Evolutionary conservation across 2,888 invertebrate genomes (phyloP), one percentile per base, ranked within the genome.

Genomic region (Chymomyza caudatula): DNA sequence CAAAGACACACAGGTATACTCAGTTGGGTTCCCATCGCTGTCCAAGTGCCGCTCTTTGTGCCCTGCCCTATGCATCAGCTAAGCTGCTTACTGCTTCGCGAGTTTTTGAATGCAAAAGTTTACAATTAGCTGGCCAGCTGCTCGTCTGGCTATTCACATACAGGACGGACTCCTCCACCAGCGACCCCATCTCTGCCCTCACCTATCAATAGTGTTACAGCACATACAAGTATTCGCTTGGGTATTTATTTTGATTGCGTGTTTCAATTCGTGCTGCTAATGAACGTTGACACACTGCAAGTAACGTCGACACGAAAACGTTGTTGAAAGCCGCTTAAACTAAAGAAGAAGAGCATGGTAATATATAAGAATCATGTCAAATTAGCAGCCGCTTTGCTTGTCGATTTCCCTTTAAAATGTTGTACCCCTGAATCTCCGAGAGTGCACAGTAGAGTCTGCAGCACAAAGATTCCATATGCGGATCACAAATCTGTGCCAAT

Each of bases 401-500:
- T 37, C 11, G 29, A 37, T 37, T 37, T 37, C 2, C 11, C 29
- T 11, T 37, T 37, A 8, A 29, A 29, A 8, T 5, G 29, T 8
- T 29, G 8, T 29, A 29, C 0, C 29, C 29, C 25, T 5, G 5
- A n/a, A n/a, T n/a, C n/a, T n/a, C n/a, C n/a, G n/a, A n/a, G n/a
- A n/a, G n/a, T n/a, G n/a, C n/a, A n/a, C n/a, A n/a, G n/a, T n/a
- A n/a, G n/a, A n/a, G n/a, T n/a, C n/a, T n/a, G n/a, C n/a, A n/a
- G n/a, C n/a, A n/a, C n/a, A n/a, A 37, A 37, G 29, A 37, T 37
- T 1, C 8, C 29, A 37, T 37, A 11, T 37, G 4, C 29, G 11
- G 29, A 37, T 65, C 63, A 69, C 69, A 76, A 81, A 81, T 78
- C 67, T 71, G 67, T 65, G 73, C 60, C 84, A 82, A 82, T 82